A percentile compares a stretch with the other conserved stretches of the same genome.
These are phyloP conservation scores for Actinemys pallida DNA, from an alignment of 2,113 vertebrate species.

Conservation along the genomic window DNA sequence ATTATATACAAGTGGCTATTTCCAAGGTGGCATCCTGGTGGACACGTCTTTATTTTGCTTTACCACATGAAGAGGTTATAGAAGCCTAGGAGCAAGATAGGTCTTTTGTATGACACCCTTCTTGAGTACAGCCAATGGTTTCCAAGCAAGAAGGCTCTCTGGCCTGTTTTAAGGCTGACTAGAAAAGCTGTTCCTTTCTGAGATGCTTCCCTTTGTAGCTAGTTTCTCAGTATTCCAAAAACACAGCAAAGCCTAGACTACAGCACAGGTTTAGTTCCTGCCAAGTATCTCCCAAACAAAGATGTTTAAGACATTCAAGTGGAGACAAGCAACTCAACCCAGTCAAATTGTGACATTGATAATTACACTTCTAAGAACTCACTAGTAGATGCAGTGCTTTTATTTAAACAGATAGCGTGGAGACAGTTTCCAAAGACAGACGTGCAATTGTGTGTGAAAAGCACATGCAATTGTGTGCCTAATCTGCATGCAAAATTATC, in stretches of 20 bases:
- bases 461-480: not conserved
- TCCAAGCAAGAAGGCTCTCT: not conserved
- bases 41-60: conserved; percentile 25
- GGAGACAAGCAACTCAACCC: not conserved
- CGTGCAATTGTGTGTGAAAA: not conserved
- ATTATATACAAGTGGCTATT: conserved; percentile 35
- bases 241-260: not conserved
- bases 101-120: not conserved
- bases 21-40: not conserved
- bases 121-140: not conserved
- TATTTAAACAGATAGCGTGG: not conserved
- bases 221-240: not conserved
- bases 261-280: not conserved
- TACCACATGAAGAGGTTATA: not conserved
- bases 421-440: not conserved
- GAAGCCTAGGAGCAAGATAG: not conserved
- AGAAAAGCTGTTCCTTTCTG: not conserved
- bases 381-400: not conserved
- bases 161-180: not conserved
- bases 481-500: not conserved
- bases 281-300: not conserved
- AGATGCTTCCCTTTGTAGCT: not conserved
- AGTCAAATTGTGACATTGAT: not conserved
- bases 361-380: not conserved
- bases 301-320: not conserved